phyloP scores from a whole-genome alignment of 2,113 vertebrate species.

The Podarcis muralis region DNA sequence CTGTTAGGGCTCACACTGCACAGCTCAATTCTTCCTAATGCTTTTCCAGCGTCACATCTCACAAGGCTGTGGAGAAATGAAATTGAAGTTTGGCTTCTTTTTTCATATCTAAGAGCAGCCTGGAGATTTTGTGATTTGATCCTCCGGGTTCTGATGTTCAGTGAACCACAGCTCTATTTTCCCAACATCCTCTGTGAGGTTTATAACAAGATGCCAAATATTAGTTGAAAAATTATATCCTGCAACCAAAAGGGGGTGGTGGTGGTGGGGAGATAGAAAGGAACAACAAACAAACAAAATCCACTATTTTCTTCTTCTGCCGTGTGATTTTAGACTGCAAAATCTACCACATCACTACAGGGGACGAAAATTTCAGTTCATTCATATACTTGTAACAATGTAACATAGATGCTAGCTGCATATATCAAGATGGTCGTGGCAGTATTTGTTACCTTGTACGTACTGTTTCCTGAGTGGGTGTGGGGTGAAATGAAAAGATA shows the following conservation, averaged over 20 bases:
- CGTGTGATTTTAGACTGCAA: accelerated
- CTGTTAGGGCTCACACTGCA: not conserved
- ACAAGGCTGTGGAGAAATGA: slow-evolving; percentile 7
- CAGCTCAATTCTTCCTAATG: not conserved
- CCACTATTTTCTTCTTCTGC: not conserved
- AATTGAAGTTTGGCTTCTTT: slow-evolving; percentile 3
- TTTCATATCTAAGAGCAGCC: not conserved
- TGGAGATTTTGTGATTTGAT: slow-evolving; percentile 1
- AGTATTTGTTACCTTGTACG: not conserved
- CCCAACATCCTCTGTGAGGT: not conserved
- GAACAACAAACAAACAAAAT: not conserved
- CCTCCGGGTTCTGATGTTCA: not conserved
- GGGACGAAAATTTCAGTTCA: not conserved
- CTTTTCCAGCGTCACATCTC: not conserved
- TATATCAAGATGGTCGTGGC: not conserved
- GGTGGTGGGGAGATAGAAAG: not conserved
- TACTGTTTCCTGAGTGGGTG: too few relatives aligned
- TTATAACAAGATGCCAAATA: not conserved
- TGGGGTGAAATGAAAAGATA: not conserved
- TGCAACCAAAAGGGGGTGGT: not conserved
- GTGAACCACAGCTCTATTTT: not conserved
- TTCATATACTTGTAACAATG: not conserved
- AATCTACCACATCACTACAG: not conserved
- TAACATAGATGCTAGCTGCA: not conserved
- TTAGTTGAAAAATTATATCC: not conserved